Evolutionary conservation across 2,113 vertebrate species (phyloP).

Genomic region (Desmodus rotundus): DNA sequence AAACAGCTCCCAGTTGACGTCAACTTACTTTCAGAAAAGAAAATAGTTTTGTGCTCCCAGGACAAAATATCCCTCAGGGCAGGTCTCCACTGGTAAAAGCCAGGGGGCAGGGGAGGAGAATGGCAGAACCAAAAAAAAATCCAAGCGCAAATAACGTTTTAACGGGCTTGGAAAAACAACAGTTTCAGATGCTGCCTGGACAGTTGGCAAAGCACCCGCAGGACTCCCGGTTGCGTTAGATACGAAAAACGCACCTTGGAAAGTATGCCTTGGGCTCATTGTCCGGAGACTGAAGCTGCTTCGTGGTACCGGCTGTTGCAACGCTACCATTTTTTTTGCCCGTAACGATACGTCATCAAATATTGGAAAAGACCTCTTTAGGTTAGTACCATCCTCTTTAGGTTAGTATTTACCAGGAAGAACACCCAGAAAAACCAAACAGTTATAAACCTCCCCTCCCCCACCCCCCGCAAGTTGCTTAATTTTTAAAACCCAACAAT

Average conservation of each 20-base stretch:
- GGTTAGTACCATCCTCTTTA: background rate
- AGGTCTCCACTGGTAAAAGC: slow-evolving; percentile 65
- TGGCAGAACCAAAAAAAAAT: background rate
- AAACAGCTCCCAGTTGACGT: slow-evolving; percentile 76
- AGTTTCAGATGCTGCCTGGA: background rate
- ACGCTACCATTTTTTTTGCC: background rate
- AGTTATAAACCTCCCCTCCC: background rate
- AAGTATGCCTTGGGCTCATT: background rate
- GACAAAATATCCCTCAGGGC: slow-evolving; percentile 67
- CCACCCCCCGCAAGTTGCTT: background rate
- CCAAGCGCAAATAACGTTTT: background rate
- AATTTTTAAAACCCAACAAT: slow-evolving; percentile 27
- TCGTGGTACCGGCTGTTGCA: background rate
- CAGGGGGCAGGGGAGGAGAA: background rate
- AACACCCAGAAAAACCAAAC: background rate
- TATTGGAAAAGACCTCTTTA: background rate
- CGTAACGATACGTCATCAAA: background rate
- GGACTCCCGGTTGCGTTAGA: background rate
- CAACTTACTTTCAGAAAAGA: slow-evolving; percentile 76
- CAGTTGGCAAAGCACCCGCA: background rate
- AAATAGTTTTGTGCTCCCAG: slow-evolving; percentile 71
- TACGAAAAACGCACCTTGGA: background rate
- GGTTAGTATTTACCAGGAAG: background rate
- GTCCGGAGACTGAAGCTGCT: background rate
- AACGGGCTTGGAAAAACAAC: slow-evolving; percentile 37